phyloP scores from a whole-genome alignment of 2,113 vertebrate species.

The Notarius lentiginosus region DNA sequence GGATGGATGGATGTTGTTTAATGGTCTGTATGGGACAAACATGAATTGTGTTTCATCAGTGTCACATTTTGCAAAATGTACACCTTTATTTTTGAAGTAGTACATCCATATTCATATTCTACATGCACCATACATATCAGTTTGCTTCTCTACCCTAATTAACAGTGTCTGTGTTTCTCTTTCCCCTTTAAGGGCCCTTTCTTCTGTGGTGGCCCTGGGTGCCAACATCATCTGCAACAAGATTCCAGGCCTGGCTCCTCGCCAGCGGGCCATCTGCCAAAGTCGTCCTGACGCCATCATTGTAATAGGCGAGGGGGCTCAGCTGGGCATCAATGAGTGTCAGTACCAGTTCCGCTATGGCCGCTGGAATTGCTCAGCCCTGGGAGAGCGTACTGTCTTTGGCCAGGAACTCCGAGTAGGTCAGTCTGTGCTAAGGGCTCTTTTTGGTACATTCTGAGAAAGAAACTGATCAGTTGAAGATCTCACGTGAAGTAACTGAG shows the following conservation, averaged over 20 bases:
- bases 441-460: conserved; percentile 27
- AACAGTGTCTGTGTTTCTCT: conserved; percentile 30
- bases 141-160: conserved; percentile 3
- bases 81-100: background rate
- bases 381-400: conserved; percentile 96
- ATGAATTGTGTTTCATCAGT: background rate
- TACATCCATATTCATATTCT: background rate
- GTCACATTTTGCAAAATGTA: background rate
- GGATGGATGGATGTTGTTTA: background rate
- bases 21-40: background rate
- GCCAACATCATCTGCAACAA: conserved; percentile 99
- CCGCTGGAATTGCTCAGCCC: conserved; percentile 96
- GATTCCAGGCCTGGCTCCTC: conserved; percentile 94
- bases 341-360: conserved; percentile 97
- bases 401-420: conserved; percentile 99
- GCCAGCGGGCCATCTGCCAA: conserved; percentile 97
- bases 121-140: background rate
- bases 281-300: conserved; percentile 98
- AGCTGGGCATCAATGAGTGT: conserved; percentile 97
- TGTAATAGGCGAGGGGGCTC: conserved; percentile 94
- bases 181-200: conserved; percentile 82
- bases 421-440: conserved; percentile 74
- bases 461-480: conserved; percentile 16
- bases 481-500: conserved; percentile 7
- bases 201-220: conserved; percentile 96